Evolutionary conservation across 37 sponge, comb jelly and placozoan species (phyloP).

Genomic region (Aplysina aerophoba): DNA sequence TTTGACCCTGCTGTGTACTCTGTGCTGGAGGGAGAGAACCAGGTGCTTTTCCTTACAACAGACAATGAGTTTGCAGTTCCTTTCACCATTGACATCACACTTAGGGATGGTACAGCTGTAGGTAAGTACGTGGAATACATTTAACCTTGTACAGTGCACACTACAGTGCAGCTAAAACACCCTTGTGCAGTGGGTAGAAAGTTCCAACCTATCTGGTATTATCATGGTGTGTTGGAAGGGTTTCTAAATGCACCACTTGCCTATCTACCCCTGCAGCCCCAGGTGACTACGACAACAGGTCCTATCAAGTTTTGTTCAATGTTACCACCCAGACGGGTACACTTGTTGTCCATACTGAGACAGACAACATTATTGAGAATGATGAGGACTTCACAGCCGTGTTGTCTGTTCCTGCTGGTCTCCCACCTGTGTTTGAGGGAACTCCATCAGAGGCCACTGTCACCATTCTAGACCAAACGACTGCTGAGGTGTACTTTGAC

Average conservation of each 20-base stretch:
- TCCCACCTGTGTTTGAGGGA: neutral
- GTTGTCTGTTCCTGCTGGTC: neutral
- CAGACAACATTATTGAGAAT: too few relatives aligned
- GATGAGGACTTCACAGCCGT: too few relatives aligned
- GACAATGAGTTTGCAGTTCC: neutral
- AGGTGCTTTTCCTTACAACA: neutral
- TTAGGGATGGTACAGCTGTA: neutral
- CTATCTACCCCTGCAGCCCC: neutral
- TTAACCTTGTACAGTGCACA: too few relatives aligned
- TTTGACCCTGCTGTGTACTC: neutral
- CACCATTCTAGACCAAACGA: conserved; percentile 1
- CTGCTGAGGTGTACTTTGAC: conserved; percentile 15
- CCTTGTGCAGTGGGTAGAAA: too few relatives aligned
- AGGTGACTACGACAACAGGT: neutral
- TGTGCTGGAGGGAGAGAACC: conserved; percentile 15
- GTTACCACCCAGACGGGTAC: conserved; percentile 19
- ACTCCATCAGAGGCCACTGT: conserved; percentile 4
- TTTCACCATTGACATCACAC: neutral
- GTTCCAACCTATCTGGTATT: too few relatives aligned
- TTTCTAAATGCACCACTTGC: too few relatives aligned
- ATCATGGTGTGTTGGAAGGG: too few relatives aligned
- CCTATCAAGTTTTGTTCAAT: neutral
- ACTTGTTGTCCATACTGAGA: neutral
- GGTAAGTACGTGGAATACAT: neutral
- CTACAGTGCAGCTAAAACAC: too few relatives aligned